Evolutionary conservation across 1,140 invertebrate genomes (phyloP).

Genomic region (Dinoponera quadriceps): DNA sequence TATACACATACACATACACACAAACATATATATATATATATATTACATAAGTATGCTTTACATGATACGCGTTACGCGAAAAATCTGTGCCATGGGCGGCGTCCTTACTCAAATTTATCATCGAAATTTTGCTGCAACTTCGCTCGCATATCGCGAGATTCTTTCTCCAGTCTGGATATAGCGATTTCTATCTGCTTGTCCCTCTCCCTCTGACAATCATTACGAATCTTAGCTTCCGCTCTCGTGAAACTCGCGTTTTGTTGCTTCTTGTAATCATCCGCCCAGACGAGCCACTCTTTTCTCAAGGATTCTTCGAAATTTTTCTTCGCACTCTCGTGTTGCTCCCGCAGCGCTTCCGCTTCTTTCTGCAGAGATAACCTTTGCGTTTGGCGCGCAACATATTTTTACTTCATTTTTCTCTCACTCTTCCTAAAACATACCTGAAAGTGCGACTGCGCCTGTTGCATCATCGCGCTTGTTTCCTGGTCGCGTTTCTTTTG

Average conservation of each 20-base stretch:
- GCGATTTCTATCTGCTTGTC: conserved; percentile 89
- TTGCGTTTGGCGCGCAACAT: background rate
- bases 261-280: conserved; percentile 87
- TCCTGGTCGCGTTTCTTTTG: conserved; percentile 73
- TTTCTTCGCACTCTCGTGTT: conserved; percentile 86
- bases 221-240: conserved; percentile 87
- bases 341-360: conserved; percentile 76
- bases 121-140: conserved; percentile 87
- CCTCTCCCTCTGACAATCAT: conserved; percentile 87
- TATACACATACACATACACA: no score
- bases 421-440: conserved; percentile 65
- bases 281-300: conserved; percentile 87
- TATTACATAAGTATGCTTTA: no score
- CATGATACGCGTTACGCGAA: no score
- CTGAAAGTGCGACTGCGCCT: conserved; percentile 72
- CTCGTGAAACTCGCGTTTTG: conserved; percentile 86
- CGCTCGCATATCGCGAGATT: conserved; percentile 84
- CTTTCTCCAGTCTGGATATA: conserved; percentile 88
- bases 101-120: conserved; percentile 87
- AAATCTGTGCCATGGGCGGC: no score
- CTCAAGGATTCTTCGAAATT: conserved; percentile 86
- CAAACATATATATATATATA: no score
- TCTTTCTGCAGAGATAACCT: conserved; percentile 76
- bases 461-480: conserved; percentile 71
- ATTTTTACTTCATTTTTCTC: conserved; percentile 15